Conservation (phyloP, 2,113 vertebrate species). For the Chaetorhynchus papuensis region DNA sequence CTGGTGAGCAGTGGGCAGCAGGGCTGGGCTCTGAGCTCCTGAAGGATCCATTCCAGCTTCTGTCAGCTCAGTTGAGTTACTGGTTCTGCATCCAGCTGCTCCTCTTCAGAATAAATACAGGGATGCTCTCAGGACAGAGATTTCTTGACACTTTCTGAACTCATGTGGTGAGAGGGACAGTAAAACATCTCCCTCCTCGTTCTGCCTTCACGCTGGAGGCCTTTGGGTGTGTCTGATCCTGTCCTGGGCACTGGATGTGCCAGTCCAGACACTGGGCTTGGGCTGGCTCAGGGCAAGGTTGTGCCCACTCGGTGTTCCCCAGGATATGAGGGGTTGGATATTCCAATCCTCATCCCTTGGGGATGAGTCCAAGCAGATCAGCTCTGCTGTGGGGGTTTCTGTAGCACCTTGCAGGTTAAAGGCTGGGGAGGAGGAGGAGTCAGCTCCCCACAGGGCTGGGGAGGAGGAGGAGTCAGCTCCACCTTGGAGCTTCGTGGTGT, state of each 20-base stretch:
- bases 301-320: not conserved
- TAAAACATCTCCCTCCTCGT: not conserved
- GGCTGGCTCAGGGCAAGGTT: not conserved
- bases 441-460: not conserved
- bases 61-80: not conserved
- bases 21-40: not conserved
- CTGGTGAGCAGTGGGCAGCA: not conserved
- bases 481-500: not conserved
- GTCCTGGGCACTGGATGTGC: not conserved
- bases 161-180: not conserved
- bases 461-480: not conserved
- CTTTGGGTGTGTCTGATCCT: not conserved
- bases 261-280: not conserved
- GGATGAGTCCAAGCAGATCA: not conserved
- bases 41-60: rapidly evolving
- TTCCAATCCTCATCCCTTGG: not conserved
- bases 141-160: not conserved
- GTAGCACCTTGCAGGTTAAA: too few relatives aligned
- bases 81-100: not conserved
- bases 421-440: rapidly evolving
- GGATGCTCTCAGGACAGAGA: not conserved
- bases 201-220: not conserved
- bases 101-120: not conserved
- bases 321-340: rapidly evolving
- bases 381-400: not conserved